Conservation (phyloP, 2,797 vertebrate species). For the Gorsachius magnificus region DNA sequence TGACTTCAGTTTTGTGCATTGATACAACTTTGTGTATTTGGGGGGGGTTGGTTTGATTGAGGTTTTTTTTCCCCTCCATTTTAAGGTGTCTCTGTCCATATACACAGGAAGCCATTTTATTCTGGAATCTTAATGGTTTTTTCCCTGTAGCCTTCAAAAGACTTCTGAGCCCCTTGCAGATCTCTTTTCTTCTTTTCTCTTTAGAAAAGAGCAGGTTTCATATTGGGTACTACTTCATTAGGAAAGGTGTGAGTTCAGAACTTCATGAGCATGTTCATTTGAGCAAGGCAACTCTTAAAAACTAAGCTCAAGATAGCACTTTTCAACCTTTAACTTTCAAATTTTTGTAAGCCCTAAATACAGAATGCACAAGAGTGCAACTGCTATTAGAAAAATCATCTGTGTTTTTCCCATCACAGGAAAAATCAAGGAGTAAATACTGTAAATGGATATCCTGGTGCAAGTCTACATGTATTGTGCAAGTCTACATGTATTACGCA, state of each 20-base stretch:
- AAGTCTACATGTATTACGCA: background rate
- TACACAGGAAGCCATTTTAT: background rate
- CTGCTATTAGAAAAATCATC: background rate
- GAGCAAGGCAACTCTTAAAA: background rate
- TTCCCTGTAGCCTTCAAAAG: background rate
- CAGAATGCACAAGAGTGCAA: background rate
- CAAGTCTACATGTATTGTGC: background rate
- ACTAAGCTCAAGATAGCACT: rapidly evolving
- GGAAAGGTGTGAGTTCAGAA: background rate
- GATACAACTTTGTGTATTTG: background rate
- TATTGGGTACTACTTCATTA: background rate
- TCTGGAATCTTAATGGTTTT: background rate
- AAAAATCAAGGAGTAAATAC: background rate
- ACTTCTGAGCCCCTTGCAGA: background rate
- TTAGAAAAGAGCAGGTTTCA: background rate
- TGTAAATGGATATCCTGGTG: background rate
- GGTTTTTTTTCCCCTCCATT: too few relatives aligned
- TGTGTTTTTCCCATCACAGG: background rate
- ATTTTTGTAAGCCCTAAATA: background rate
- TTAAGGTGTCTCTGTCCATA: too few relatives aligned
- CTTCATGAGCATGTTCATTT: background rate
- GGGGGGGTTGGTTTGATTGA: too few relatives aligned
- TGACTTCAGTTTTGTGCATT: background rate
- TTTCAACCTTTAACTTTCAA: background rate
- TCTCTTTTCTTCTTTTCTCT: background rate